These are phyloP conservation scores for Esperia sulphurella DNA, from an alignment of 2,888 invertebrate genomes.

Conservation along the genomic window DNA sequence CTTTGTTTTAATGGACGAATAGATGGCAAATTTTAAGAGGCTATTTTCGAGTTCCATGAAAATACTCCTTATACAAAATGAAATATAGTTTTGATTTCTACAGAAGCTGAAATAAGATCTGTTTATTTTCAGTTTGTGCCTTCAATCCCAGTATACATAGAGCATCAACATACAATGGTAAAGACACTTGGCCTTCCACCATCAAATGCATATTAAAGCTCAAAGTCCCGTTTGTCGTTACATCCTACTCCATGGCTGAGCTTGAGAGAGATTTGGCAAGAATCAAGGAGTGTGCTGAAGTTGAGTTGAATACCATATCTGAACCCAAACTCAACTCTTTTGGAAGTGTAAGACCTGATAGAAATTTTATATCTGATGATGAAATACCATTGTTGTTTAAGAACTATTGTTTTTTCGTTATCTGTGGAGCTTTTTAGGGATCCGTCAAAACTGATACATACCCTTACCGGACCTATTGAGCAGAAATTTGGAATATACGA, in stretches of 20 bases:
- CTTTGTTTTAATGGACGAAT: too few relatives aligned
- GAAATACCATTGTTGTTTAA: conserved; percentile 85
- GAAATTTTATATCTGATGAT: conserved; percentile 87
- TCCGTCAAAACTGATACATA: too few relatives aligned
- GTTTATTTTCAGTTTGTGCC: conserved; percentile 81
- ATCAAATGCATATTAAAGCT: conserved; percentile 77
- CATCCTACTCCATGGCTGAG: conserved; percentile 84
- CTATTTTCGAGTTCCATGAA: too few relatives aligned
- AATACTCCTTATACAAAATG: too few relatives aligned
- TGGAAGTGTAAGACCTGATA: conserved; percentile 83
- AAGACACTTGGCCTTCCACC: conserved; percentile 84
- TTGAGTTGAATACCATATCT: conserved; percentile 67
- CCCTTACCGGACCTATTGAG: too few relatives aligned
- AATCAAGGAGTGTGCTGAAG: conserved; percentile 71
- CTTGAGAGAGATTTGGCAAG: conserved; percentile 81
- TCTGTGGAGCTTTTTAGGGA: conserved; percentile 47
- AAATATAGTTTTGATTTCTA: too few relatives aligned
- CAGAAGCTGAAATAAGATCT: too few relatives aligned
- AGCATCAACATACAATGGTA: conserved; percentile 80
- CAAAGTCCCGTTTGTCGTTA: conserved; percentile 81
- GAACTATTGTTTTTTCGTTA: conserved; percentile 81
- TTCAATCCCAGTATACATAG: conserved; percentile 86
- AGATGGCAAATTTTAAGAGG: too few relatives aligned
- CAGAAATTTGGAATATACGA: too few relatives aligned
- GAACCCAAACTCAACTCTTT: conserved; percentile 82